These are phyloP conservation scores for Mobula hypostoma DNA, from an alignment of 2,113 vertebrate species.

Conservation along the genomic window DNA sequence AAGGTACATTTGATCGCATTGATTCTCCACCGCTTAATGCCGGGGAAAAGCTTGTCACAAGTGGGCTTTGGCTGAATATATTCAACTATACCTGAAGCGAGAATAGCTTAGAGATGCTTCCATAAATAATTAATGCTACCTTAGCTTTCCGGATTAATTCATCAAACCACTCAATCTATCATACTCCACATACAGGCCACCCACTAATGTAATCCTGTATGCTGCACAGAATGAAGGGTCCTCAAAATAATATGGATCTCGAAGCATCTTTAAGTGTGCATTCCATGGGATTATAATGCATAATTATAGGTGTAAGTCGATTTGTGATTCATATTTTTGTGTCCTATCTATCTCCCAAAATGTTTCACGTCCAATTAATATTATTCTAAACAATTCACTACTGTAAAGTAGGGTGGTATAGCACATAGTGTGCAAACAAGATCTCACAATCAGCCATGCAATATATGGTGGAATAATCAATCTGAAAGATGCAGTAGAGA, in stretches of 20 bases:
- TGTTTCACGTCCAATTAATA: background rate
- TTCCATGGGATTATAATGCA: background rate
- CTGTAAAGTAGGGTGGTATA: background rate
- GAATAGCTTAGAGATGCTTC: background rate
- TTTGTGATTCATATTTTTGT: background rate
- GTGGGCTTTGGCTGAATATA: background rate
- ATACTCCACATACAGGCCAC: background rate
- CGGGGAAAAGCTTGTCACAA: background rate
- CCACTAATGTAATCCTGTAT: background rate
- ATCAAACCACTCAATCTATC: background rate
- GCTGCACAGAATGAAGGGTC: background rate
- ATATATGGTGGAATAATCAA: background rate
- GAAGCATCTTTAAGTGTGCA: background rate
- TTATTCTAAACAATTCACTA: background rate
- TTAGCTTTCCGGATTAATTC: background rate
- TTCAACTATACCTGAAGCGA: background rate
- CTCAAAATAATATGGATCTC: background rate
- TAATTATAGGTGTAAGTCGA: background rate
- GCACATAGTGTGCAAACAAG: background rate
- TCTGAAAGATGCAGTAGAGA: background rate
- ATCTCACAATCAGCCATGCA: background rate
- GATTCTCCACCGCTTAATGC: background rate
- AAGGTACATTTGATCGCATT: background rate
- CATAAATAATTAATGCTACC: background rate
- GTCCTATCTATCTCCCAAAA: background rate